Base-by-base conservation (phyloP, 2,888 invertebrate genomes). In the Heliconius sara region DNA sequence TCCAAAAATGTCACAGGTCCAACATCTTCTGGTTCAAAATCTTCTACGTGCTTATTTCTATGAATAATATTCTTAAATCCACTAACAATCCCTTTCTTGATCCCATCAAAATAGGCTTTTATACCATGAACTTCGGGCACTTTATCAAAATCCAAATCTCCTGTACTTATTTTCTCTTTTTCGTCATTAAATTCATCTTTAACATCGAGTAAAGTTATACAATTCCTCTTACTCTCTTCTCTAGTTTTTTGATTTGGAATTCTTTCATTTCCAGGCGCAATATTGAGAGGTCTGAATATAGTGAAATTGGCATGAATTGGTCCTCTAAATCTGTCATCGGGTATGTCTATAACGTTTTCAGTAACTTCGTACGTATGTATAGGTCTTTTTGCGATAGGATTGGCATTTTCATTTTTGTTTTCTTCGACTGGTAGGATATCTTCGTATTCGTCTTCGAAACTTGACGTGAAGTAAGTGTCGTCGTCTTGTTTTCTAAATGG, bases 331-430 rank as follows among this genome's bases (percentile, higher is more conserved):
- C 87, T 85, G 5, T 87, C 83, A 73, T 93, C 90, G 1, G 93
- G 93, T 63, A 92, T 83, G 72, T 94, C 94, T 4, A 86, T 81
- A 3, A 93, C 84, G 9, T 88, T 86, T 85, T 94, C 94, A 39
- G 90, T 90, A 0, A 94, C 92, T 88, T 92, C 86, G 60, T 94
- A 94, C 3, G 76, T 84, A 5, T 84, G 27, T 68, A 30, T 79
- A 22, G 77, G 68, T n/a, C 75, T 68, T 68, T 12, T 78, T 66
- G 79, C 74, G 67, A 43, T 34, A 66, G 60, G 3, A 12, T 34
- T 34, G 6, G 27, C 22, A 52, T 70, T 70, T 22, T 30, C 63
- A 12, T 60, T 68, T 1, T 72, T 22, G 25, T 72, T 57, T 16
- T 79, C 68, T 47, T 79, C 43, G 13, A 39, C 19, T 27, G 74